A percentile compares a stretch with the other conserved stretches of the same genome.
phyloP scores from a whole-genome alignment of 2,888 invertebrate species.

The Deilephila porcellus region DNA sequence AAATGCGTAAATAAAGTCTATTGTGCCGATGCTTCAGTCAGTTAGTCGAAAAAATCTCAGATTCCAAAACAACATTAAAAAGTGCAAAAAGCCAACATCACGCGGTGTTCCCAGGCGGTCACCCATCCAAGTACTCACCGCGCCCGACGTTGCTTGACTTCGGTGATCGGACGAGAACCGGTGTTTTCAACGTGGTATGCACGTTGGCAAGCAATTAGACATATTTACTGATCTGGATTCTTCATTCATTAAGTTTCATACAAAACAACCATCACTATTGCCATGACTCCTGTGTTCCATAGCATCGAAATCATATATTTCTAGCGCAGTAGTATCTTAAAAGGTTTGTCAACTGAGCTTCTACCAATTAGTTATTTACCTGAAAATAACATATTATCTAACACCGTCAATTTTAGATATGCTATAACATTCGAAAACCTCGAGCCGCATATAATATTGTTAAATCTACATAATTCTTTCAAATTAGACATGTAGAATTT shows the following conservation, averaged over 20 bases:
- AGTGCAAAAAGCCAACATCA: constrained; percentile 47
- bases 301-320: no score
- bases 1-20: no score
- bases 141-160: constrained; percentile 81
- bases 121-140: constrained; percentile 82
- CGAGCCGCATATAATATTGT: background rate
- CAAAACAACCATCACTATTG: no score
- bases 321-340: no score
- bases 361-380: no score
- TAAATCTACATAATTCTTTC: background rate
- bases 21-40: no score
- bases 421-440: background rate
- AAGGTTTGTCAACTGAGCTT: no score
- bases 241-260: no score
- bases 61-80: background rate
- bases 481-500: constrained; percentile 1
- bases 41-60: no score
- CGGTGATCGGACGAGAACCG: constrained; percentile 83
- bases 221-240: no score
- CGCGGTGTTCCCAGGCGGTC: constrained; percentile 73
- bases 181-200: constrained; percentile 78
- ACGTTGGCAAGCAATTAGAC: constrained; percentile 49
- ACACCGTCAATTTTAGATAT: background rate
- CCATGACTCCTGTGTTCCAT: no score
- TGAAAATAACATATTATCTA: no score